Conservation (phyloP, 2,888 invertebrate genomes). For the Acleris laterana region DNA sequence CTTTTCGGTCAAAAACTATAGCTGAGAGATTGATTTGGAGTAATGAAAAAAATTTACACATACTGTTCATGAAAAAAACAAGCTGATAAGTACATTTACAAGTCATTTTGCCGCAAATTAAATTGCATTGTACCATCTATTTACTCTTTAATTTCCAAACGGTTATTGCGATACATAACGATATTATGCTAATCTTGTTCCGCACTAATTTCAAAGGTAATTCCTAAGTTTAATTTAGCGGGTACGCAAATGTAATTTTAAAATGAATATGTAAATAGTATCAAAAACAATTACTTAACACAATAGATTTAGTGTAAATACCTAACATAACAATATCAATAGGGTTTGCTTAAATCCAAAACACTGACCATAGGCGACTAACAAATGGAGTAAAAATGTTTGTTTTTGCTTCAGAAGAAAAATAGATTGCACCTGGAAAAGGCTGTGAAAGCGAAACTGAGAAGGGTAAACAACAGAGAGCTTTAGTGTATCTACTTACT, state of each 20-base stretch:
- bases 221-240: neutral
- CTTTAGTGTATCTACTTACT: constrained; percentile 70
- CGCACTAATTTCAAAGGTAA: neutral
- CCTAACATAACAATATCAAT: constrained; percentile 8
- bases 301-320: neutral
- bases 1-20: too few relatives aligned
- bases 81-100: too few relatives aligned
- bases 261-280: constrained; percentile 20
- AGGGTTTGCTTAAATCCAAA: constrained; percentile 2
- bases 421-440: constrained; percentile 84
- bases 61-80: too few relatives aligned
- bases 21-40: too few relatives aligned
- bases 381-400: constrained; percentile 59
- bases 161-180: too few relatives aligned
- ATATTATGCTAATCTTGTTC: too few relatives aligned
- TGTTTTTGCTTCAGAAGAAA: constrained; percentile 84
- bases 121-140: too few relatives aligned
- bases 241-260: neutral
- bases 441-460: constrained; percentile 80
- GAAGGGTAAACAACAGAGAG: constrained; percentile 76
- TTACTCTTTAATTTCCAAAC: too few relatives aligned
- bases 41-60: too few relatives aligned
- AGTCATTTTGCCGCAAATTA: too few relatives aligned
- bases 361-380: constrained; percentile 45
- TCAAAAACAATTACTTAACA: constrained; percentile 14